Evolutionary conservation across 2,113 vertebrate species (phyloP).

Genomic region (Hyperopisus bebe): DNA sequence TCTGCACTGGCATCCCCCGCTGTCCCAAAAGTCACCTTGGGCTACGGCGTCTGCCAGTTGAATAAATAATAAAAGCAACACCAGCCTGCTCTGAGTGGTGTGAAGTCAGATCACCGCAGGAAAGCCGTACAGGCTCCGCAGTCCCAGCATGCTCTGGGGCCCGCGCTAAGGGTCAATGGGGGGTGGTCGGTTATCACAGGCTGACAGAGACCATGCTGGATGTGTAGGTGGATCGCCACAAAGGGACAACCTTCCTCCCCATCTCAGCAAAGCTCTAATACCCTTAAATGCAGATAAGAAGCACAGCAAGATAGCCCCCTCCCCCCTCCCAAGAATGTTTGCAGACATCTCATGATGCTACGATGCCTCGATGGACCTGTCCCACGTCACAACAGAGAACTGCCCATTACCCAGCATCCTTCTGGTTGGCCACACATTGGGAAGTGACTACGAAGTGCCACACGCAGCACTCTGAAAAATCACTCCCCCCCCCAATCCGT

Average conservation of each 20-base stretch:
- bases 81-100: background rate
- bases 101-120: background rate
- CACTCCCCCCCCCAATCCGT: background rate
- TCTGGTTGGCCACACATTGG: background rate
- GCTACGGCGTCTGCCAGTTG: background rate
- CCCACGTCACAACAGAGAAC: background rate
- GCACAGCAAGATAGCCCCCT: background rate
- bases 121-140: background rate
- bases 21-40: background rate
- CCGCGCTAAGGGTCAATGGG: background rate
- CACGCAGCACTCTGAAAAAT: background rate
- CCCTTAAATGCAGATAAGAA: background rate
- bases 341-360: background rate
- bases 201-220: background rate
- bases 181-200: background rate
- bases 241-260: background rate
- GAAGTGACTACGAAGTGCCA: background rate
- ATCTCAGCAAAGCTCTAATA: background rate
- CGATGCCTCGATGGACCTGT: background rate
- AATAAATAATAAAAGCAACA: slow-evolving; percentile 3
- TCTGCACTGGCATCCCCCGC: background rate
- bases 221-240: background rate
- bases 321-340: background rate
- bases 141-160: background rate
- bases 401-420: background rate